A percentile compares a stretch with the other conserved stretches of the same genome.
phyloP scores from a whole-genome alignment of 2,888 invertebrate species.

The Bembecia ichneumoniformis region DNA sequence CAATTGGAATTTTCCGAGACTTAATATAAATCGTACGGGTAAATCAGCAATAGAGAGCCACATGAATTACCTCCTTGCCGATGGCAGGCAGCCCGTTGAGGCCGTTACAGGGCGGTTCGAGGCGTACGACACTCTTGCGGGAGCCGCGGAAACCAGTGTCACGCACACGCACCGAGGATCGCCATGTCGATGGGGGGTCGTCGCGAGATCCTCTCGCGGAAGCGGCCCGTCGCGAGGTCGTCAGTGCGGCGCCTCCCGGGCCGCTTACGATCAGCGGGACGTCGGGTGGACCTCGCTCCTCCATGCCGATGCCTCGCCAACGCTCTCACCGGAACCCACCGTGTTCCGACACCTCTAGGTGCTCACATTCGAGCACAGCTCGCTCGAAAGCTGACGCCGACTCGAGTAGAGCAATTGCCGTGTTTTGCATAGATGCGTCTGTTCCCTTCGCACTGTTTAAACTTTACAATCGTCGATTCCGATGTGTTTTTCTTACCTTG shows the following conservation, averaged over 20 bases:
- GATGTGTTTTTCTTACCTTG: constrained; percentile 16
- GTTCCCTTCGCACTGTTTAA: constrained; percentile 15
- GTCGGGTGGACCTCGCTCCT: constrained; percentile 69
- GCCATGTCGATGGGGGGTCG: constrained; percentile 68
- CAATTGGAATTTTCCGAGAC: too few species aligned
- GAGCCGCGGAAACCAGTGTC: constrained; percentile 76
- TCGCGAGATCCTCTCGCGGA: constrained; percentile 59
- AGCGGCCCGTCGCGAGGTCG: constrained; percentile 51
- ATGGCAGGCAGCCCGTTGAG: constrained; percentile 70
- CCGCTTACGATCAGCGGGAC: constrained; percentile 59
- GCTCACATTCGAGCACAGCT: constrained; percentile 66
- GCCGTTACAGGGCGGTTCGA: constrained; percentile 77
- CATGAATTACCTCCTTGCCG: constrained; percentile 70
- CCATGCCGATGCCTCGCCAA: constrained; percentile 71
- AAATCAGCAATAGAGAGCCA: constrained; percentile 20
- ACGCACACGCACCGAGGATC: constrained; percentile 76
- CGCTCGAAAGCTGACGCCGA: constrained; percentile 59
- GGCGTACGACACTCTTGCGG: constrained; percentile 74
- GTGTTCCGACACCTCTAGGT: constrained; percentile 55
- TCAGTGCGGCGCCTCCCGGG: constrained; percentile 36
- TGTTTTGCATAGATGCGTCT: constrained; percentile 63
- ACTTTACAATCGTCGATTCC: constrained; percentile 31
- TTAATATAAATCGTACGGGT: too few species aligned
- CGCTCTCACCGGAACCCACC: constrained; percentile 70
- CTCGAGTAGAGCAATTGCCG: constrained; percentile 64